Conservation (phyloP, 2,888 invertebrate genomes). For the Epistrophe grossulariae region DNA sequence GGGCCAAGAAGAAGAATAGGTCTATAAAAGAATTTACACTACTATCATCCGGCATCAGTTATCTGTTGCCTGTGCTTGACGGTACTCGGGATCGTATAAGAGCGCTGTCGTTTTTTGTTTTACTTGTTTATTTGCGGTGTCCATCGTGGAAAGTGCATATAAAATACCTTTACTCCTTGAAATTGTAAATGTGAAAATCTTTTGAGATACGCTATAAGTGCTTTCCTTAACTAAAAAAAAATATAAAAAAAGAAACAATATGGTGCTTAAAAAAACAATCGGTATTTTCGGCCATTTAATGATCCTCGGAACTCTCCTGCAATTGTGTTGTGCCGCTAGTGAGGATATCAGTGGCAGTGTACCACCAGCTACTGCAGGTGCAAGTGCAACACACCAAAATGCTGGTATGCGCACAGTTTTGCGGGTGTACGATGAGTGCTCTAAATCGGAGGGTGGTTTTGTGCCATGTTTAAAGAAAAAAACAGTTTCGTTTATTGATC, state of each 20-base stretch:
- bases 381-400: conserved; percentile 82
- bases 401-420: conserved; percentile 88
- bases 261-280: conserved; percentile 77
- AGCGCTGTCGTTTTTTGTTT: conserved; percentile 50
- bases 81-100: conserved; percentile 74
- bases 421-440: conserved; percentile 92
- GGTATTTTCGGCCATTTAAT: conserved; percentile 57
- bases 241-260: conserved; percentile 70
- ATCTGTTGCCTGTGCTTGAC: conserved; percentile 84
- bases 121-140: conserved; percentile 7
- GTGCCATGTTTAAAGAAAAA: conserved; percentile 92
- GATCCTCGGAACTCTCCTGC: conserved; percentile 75
- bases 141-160: conserved; percentile 40
- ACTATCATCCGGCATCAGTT: conserved; percentile 84
- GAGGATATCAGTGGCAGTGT: conserved; percentile 78
- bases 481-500: conserved; percentile 91
- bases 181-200: conserved; percentile 20
- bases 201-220: conserved; percentile 31
- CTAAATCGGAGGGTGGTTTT: conserved; percentile 87
- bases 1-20: conserved; percentile 78
- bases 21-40: conserved; percentile 84
- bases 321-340: conserved; percentile 79
- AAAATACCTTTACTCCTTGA: conserved; percentile 2
- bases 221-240: neutral
- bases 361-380: conserved; percentile 11